Percentiles rank a stretch among this genome's conserved stretches.
phyloP scores from a whole-genome alignment of 35 echinoderm and acorn worm species.

The Eucidaris tribuloides region DNA sequence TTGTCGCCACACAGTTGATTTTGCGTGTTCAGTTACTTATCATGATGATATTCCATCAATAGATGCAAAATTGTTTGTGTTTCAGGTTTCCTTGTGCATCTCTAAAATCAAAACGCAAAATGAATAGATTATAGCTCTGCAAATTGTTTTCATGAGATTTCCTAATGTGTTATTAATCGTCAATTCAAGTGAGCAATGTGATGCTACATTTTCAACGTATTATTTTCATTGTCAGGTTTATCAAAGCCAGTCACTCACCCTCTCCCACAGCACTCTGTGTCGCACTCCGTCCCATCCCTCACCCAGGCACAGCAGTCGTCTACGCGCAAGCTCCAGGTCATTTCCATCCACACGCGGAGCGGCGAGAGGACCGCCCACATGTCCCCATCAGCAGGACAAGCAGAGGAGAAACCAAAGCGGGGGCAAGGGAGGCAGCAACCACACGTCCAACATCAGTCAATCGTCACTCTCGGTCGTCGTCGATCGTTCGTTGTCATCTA shows the following conservation, averaged over 20 bases:
- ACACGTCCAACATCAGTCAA: conserved; percentile 13
- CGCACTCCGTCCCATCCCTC: conserved; percentile 72
- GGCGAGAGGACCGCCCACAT: not conserved
- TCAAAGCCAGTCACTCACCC: conserved; percentile 85
- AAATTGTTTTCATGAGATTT: not conserved
- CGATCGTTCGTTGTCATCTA: not conserved
- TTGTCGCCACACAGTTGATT: too few species aligned
- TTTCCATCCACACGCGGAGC: conserved; percentile 17
- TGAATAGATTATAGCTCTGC: not conserved
- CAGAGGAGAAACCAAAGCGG: not conserved
- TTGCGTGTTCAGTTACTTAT: not conserved
- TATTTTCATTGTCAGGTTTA: conserved; percentile 56
- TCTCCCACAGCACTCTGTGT: conserved; percentile 84
- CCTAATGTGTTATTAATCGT: not conserved
- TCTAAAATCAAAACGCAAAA: not conserved
- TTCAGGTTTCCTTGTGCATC: not conserved
- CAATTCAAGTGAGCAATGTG: not conserved
- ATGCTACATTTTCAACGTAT: not conserved
- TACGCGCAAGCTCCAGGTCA: conserved; percentile 30
- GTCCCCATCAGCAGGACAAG: conserved; percentile 5
- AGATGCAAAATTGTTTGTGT: not conserved
- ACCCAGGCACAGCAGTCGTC: conserved; percentile 41
- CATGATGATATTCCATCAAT: not conserved
- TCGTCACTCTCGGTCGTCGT: not conserved
- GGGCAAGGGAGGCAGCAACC: not conserved